Percentiles rank a stretch among this genome's conserved stretches.
phyloP scores from a whole-genome alignment of 1,140 invertebrate species.

The Calephelis nemesis region DNA sequence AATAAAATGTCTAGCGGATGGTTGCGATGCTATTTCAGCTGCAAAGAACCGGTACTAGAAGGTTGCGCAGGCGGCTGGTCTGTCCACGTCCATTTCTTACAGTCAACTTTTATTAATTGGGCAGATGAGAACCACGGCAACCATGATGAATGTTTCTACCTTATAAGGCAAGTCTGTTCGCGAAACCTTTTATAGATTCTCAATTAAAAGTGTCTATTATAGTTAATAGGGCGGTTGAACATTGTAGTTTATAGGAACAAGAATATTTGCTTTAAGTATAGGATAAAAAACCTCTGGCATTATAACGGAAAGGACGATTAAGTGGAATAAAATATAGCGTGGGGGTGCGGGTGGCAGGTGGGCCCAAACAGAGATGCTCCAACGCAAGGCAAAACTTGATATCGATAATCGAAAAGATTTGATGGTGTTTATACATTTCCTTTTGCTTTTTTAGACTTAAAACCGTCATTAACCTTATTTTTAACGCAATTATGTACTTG shows the following conservation, averaged over 20 bases:
- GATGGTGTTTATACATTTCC: too few relatives aligned
- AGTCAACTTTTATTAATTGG: conserved; percentile 79
- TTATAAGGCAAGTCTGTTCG: conserved; percentile 67
- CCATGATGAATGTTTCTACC: conserved; percentile 73
- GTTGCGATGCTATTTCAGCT: conserved; percentile 60
- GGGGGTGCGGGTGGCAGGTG: conserved; percentile 75
- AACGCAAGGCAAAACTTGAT: background rate
- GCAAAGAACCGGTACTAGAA: conserved; percentile 61
- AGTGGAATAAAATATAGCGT: conserved; percentile 78
- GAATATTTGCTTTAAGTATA: conserved; percentile 76
- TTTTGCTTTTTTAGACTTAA: too few relatives aligned
- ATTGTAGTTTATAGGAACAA: conserved; percentile 69
- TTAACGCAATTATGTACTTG: too few relatives aligned
- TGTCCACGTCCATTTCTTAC: conserved; percentile 64
- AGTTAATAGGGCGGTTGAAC: conserved; percentile 69
- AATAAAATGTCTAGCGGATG: conserved; percentile 64
- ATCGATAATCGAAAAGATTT: background rate
- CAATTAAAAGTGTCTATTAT: conserved; percentile 79
- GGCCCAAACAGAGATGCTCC: conserved; percentile 48
- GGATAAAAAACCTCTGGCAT: conserved; percentile 70
- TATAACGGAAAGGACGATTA: conserved; percentile 79
- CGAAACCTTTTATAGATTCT: conserved; percentile 79
- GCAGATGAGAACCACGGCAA: conserved; percentile 73
- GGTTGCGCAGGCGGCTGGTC: conserved; percentile 47
- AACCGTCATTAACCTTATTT: too few relatives aligned